Base-by-base conservation (phyloP, 2,113 vertebrate genomes). In the Pteruthius melanotis region DNA sequence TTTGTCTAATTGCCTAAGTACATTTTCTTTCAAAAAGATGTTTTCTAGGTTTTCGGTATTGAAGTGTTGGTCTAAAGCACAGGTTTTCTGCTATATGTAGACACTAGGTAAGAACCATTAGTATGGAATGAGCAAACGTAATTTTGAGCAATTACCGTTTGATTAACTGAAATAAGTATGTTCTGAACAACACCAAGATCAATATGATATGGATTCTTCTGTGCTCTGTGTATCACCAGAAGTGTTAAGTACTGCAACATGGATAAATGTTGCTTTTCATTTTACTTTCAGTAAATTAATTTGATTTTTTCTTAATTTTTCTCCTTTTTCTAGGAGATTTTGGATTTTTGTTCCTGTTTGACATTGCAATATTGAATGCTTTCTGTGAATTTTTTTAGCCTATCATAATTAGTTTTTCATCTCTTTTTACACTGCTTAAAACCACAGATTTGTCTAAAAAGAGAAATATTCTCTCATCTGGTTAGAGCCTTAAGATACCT, bases 1-100 rank as follows among this genome's bases (percentile, higher is more conserved):
- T 99, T 97, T 88, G 95, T 90, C 60, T 87, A 59, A 89, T 94
- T 88, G 56, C 53, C 56, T 90, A 53, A 71, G 85, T 95, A 47
- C 26, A 35, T 87, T 94, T 56, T 83, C 11, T 87, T 95, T 74
- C 39, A 56, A 50, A 87, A 60, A 59, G 2, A 54, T 63, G 83
- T 78, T 94, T 31, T 93, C 75, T 69, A 57, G 31, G 11, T 90
- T 94, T 93, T 77, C 64, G 47, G 7, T 82, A 56, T 54, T 89
- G 49, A 92, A 89, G 21, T 69, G 45, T 80, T 93, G 61, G 23
- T 89, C 74, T 91, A 31, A 75, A 87, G 60, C 44, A 8, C 61
- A 47, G 45, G 31, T 90, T 95, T 85, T 90, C 9, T 16, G 69
- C 66, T 90, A 3, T 68, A 47, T 31, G 50, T 74, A 54, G 63